Conservation (phyloP, 2,113 vertebrate species). For the Brachyhypopomus gauderio region DNA sequence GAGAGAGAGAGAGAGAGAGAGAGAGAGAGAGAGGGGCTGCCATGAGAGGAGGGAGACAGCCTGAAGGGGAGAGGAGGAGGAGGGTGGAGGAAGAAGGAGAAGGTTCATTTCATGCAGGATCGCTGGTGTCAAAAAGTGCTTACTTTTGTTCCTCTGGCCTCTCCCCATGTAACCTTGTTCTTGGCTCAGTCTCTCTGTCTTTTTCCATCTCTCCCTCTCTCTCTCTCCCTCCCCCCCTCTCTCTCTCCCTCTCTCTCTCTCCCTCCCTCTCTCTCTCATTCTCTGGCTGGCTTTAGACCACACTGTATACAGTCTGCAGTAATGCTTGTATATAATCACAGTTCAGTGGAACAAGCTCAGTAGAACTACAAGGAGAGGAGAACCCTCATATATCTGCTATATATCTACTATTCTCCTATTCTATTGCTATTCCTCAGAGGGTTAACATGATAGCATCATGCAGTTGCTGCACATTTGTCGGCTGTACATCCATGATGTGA, state of each 20-base stretch:
- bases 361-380: too few relatives aligned
- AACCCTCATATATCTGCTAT: not conserved
- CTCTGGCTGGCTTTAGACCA: slow-evolving; percentile 25
- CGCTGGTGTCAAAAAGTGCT: slow-evolving; percentile 48
- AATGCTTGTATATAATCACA: slow-evolving; percentile 27
- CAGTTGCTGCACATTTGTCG: too few relatives aligned
- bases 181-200: not conserved
- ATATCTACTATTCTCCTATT: not conserved
- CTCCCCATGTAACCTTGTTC: slow-evolving; percentile 23
- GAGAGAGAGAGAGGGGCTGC: slow-evolving; percentile 16
- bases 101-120: slow-evolving; percentile 40
- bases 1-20: slow-evolving; percentile 30
- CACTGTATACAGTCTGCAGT: slow-evolving; percentile 6
- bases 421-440: too few relatives aligned
- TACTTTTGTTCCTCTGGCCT: slow-evolving; percentile 40
- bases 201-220: not conserved
- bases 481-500: too few relatives aligned
- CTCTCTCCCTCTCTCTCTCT: not conserved
- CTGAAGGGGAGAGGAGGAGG: slow-evolving; percentile 7
- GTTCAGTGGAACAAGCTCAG: slow-evolving; percentile 17
- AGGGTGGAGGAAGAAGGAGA: not conserved
- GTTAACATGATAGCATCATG: too few relatives aligned
- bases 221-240: not conserved
- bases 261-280: not conserved
- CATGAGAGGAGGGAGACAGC: not conserved